Evolutionary conservation across 2,113 vertebrate genomes (phyloP).

Genomic region (Cynopterus brachyotis): DNA sequence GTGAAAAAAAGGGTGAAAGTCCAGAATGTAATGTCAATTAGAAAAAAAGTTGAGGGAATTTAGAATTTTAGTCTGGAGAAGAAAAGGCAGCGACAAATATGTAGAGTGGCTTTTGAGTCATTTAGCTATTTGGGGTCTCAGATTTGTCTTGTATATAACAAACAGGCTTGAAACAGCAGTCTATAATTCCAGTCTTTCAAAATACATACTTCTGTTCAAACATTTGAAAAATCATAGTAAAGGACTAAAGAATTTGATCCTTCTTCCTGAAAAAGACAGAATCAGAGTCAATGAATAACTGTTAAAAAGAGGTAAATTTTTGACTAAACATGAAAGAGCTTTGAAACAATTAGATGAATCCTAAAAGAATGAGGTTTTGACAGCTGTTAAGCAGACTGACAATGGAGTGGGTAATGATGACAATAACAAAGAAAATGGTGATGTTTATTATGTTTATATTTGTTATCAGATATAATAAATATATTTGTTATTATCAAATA

Average conservation of each 20-base stretch:
- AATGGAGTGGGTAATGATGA: not conserved
- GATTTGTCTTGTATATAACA: not conserved
- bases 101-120: not conserved
- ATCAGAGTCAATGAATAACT: not conserved
- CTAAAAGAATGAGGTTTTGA: not conserved
- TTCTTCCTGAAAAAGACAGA: not conserved
- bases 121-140: not conserved
- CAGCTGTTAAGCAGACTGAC: not conserved
- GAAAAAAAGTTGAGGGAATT: not conserved
- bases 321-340: not conserved
- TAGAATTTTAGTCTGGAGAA: not conserved
- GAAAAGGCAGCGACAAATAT: not conserved
- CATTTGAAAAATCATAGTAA: not conserved
- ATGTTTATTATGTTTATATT: not conserved
- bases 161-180: not conserved
- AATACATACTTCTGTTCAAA: not conserved
- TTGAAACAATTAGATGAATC: not conserved
- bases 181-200: not conserved
- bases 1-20: not conserved
- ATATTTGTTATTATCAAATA: not conserved
- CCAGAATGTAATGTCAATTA: not conserved
- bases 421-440: not conserved
- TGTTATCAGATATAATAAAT: not conserved
- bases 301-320: not conserved
- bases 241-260: not conserved